phyloP scores from a whole-genome alignment of 2,797 vertebrate species.

The Galaxias olidus region DNA sequence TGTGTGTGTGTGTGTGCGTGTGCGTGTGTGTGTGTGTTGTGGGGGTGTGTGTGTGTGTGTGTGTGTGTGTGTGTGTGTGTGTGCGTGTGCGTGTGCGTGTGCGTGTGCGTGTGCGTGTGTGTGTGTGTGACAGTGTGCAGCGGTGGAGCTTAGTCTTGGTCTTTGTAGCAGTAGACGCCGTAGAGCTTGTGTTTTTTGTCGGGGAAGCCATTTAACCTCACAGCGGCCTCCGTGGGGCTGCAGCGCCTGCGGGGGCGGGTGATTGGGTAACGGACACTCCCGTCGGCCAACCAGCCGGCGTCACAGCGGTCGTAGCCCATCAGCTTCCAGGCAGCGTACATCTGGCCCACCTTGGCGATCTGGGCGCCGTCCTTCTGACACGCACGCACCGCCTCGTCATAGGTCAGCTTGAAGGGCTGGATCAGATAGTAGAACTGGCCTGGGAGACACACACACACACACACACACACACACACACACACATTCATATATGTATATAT shows the following conservation, averaged over 20 bases:
- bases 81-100: constrained; percentile 24
- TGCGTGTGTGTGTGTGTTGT: constrained; percentile 12
- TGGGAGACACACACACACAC: constrained; percentile 41
- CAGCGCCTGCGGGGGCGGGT: constrained; percentile 86
- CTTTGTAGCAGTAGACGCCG: constrained; percentile 94
- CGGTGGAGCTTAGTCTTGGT: constrained; percentile 74
- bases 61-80: constrained; percentile 12
- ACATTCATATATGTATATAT: background rate
- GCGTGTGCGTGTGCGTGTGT: constrained; percentile 3
- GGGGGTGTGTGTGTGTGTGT: constrained; percentile 9
- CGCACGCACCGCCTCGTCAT: constrained; percentile 85
- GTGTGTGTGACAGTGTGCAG: constrained; percentile 9
- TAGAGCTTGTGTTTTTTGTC: constrained; percentile 97
- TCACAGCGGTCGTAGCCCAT: constrained; percentile 93
- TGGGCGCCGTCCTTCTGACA: constrained; percentile 87
- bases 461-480: background rate
- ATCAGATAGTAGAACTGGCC: constrained; percentile 95
- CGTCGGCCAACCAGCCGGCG: constrained; percentile 91
- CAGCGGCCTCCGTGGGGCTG: constrained; percentile 88
- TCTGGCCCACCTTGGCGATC: constrained; percentile 95
- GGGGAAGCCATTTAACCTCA: constrained; percentile 90
- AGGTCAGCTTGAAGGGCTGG: constrained; percentile 89
- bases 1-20: background rate
- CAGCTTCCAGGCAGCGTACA: constrained; percentile 94
- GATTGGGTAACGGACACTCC: constrained; percentile 94